A percentile compares a stretch with the other conserved stretches of the same genome.
Evolutionary conservation across 1,140 invertebrate species (phyloP).

Genomic region (Aphelinus certus): DNA sequence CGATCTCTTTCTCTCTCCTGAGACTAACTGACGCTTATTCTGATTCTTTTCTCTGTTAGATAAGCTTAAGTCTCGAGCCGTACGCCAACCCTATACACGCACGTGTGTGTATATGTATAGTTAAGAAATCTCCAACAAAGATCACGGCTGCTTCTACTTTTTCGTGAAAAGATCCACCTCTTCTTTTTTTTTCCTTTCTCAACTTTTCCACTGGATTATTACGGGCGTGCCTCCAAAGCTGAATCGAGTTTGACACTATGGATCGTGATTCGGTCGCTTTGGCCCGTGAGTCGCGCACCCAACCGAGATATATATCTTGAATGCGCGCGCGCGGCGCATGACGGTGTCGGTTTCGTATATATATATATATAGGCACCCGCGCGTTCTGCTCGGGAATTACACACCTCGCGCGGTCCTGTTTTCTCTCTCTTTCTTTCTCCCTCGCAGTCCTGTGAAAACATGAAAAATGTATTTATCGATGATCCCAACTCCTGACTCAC

Average conservation of each 20-base stretch:
- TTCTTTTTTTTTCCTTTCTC: slow-evolving; percentile 1
- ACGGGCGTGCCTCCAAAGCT: slow-evolving; percentile 36
- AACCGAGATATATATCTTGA: slow-evolving; percentile 45
- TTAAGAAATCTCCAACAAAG: no score
- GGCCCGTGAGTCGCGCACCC: slow-evolving; percentile 41
- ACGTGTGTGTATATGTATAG: no score
- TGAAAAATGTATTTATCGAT: not conserved
- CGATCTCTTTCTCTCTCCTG: no score
- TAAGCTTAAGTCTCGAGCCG: no score
- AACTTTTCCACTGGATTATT: slow-evolving; percentile 21
- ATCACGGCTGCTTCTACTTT: no score
- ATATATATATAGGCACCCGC: no score
- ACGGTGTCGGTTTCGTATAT: slow-evolving; percentile 54
- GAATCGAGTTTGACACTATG: slow-evolving; percentile 59
- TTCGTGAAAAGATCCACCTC: not conserved
- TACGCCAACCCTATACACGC: no score
- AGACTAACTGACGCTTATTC: no score
- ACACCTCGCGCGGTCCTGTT: not conserved
- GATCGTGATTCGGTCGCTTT: slow-evolving; percentile 55
- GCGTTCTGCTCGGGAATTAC: no score
- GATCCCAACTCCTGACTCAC: not conserved
- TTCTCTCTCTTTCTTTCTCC: not conserved
- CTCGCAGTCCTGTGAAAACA: slow-evolving; percentile 20
- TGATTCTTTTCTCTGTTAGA: no score
- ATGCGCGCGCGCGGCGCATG: slow-evolving; percentile 40